These are phyloP conservation scores for Leptinotarsa haldemani DNA, from an alignment of 2,888 invertebrate species.

Conservation along the genomic window DNA sequence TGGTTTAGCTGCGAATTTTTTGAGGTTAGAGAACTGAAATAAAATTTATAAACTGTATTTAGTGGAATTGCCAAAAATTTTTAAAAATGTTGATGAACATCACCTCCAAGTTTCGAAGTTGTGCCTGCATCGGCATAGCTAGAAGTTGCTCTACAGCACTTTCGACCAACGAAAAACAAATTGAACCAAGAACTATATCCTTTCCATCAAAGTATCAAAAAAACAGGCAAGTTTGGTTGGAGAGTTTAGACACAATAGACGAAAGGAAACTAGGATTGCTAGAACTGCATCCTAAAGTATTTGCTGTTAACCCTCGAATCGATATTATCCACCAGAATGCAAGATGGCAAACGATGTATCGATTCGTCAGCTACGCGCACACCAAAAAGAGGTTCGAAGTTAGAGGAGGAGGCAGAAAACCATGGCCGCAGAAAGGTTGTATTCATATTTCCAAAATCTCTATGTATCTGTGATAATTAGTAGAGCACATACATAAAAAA, in stretches of 20 bases:
- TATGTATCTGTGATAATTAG: no score
- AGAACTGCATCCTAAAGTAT: constrained; percentile 90
- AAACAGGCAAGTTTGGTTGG: constrained; percentile 87
- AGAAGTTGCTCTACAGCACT: constrained; percentile 47
- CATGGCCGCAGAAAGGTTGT: constrained; percentile 96
- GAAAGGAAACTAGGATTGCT: constrained; percentile 86
- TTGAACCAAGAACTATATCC: constrained; percentile 40
- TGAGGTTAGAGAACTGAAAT: background rate
- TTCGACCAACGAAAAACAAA: constrained; percentile 26
- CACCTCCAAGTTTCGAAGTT: constrained; percentile 43
- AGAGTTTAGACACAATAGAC: constrained; percentile 80
- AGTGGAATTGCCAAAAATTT: background rate
- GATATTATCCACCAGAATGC: constrained; percentile 90
- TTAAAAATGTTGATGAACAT: constrained; percentile 4
- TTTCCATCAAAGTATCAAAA: constrained; percentile 70
- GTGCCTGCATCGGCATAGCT: constrained; percentile 33
- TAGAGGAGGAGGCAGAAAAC: constrained; percentile 90
- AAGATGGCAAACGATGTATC: constrained; percentile 86
- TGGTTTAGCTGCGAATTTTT: background rate
- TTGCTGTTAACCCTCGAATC: constrained; percentile 83
- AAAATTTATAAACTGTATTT: background rate
- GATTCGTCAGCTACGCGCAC: constrained; percentile 83
- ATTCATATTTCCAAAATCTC: background rate
- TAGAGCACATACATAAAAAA: no score
- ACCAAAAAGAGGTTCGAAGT: constrained; percentile 87